Evolutionary conservation across 2,888 invertebrate genomes (phyloP).

Genomic region (Ditylenchus weischeri): DNA sequence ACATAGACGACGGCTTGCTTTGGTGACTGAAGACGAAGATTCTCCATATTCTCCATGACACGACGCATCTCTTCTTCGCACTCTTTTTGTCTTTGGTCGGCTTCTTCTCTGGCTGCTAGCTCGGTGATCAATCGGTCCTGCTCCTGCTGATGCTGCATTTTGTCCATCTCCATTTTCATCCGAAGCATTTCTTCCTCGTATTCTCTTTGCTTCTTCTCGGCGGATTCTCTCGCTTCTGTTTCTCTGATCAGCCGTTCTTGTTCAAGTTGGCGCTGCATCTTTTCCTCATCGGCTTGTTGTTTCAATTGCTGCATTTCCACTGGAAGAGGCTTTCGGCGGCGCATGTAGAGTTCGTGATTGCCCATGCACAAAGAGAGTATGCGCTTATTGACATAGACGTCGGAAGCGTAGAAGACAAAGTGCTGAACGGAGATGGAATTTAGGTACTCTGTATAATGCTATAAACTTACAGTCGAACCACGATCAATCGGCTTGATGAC

Average conservation of each 20-base stretch:
- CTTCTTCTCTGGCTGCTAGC: no score
- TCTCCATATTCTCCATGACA: no score
- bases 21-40: no score
- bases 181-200: constrained; percentile 83
- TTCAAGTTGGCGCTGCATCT: constrained; percentile 40
- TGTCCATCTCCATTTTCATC: constrained; percentile 81
- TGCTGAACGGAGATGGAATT: constrained; percentile 65
- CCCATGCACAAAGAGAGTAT: constrained; percentile 98
- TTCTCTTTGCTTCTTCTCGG: constrained; percentile 93
- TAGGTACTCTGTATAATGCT: background rate
- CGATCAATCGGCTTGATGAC: constrained; percentile 99
- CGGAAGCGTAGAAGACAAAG: constrained; percentile 96
- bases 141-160: constrained; percentile 70
- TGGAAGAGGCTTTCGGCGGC: constrained; percentile 95
- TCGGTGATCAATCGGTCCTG: no score
- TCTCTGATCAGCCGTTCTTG: constrained; percentile 76
- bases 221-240: constrained; percentile 88
- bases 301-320: constrained; percentile 99
- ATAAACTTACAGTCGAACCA: constrained; percentile 76
- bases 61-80: no score
- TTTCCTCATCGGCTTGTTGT: constrained; percentile 72
- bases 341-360: constrained; percentile 98
- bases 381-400: constrained; percentile 95
- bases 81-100: no score
- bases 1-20: no score